Conservation (phyloP, 53 echinoderm and acorn worm species). For the Holothuria leucospilota region DNA sequence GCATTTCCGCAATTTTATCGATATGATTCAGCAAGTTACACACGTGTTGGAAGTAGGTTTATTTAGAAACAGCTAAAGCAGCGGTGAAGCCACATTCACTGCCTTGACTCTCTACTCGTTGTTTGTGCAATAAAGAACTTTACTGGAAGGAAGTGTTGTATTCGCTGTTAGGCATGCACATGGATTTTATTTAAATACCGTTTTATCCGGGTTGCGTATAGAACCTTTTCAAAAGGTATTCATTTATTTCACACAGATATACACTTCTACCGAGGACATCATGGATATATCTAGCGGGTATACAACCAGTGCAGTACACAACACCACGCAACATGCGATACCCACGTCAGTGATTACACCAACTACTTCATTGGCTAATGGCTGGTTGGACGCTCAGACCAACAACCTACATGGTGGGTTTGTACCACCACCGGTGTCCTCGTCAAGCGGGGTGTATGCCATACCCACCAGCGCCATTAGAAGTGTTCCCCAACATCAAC, state of each 20-base stretch:
- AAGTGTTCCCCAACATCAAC: constrained; percentile 42
- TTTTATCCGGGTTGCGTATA: too few species aligned
- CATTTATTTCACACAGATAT: constrained; percentile 71
- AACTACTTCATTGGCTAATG: constrained; percentile 82
- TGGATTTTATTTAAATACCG: too few species aligned
- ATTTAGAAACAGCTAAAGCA: too few species aligned
- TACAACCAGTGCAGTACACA: constrained; percentile 48
- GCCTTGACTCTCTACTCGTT: too few species aligned
- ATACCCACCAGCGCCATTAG: constrained; percentile 50
- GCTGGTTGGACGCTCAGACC: constrained; percentile 79
- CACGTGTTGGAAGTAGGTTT: too few species aligned
- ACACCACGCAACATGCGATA: constrained; percentile 81
- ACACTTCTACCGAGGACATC: constrained; percentile 93
- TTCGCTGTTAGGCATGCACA: too few species aligned
- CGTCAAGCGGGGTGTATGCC: constrained; percentile 37
- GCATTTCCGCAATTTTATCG: too few species aligned
- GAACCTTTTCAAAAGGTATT: neutral
- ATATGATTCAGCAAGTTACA: too few species aligned
- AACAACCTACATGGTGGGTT: constrained; percentile 96
- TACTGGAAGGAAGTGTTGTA: too few species aligned
- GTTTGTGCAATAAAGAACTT: too few species aligned
- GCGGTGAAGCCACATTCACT: too few species aligned
- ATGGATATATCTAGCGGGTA: constrained; percentile 91
- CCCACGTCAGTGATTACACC: constrained; percentile 97
- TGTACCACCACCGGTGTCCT: constrained; percentile 84